These are phyloP conservation scores for Parthenolecanium corni DNA, from an alignment of 2,888 invertebrate genomes.

Conservation along the genomic window DNA sequence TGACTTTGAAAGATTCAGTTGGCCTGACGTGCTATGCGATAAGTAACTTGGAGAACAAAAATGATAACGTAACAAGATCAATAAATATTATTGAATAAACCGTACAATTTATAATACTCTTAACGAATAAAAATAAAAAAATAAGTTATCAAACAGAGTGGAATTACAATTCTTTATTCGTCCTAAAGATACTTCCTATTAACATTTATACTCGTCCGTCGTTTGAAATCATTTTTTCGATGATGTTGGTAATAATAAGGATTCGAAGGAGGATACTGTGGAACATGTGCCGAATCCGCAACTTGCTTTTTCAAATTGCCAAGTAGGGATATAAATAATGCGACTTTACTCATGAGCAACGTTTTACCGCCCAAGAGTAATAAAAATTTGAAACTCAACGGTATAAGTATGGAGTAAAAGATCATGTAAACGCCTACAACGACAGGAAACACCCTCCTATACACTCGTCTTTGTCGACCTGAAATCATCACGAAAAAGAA, in stretches of 20 bases:
- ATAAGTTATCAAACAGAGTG: no score
- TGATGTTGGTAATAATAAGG: neutral
- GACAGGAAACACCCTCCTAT: constrained; percentile 31
- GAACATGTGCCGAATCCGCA: neutral
- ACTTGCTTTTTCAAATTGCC: constrained; percentile 7
- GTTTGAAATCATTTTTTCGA: neutral
- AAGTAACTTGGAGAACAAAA: no score
- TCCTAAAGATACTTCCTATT: no score
- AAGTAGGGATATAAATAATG: constrained; percentile 13
- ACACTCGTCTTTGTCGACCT: constrained; percentile 30
- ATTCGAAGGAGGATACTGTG: no score
- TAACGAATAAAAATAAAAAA: no score
- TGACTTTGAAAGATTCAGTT: no score
- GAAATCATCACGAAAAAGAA: constrained; percentile 28
- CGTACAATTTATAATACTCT: no score
- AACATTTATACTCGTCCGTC: neutral
- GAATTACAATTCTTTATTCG: no score
- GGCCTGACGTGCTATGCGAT: no score
- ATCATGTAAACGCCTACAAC: constrained; percentile 31
- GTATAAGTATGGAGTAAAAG: constrained; percentile 21
- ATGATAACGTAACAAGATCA: no score
- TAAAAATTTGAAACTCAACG: constrained; percentile 24
- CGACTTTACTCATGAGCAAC: constrained; percentile 17
- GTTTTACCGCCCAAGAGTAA: constrained; percentile 20
- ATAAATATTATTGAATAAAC: no score